phyloP scores from a whole-genome alignment of 1,140 invertebrate genomes.

The Antheraea mylitta region DNA sequence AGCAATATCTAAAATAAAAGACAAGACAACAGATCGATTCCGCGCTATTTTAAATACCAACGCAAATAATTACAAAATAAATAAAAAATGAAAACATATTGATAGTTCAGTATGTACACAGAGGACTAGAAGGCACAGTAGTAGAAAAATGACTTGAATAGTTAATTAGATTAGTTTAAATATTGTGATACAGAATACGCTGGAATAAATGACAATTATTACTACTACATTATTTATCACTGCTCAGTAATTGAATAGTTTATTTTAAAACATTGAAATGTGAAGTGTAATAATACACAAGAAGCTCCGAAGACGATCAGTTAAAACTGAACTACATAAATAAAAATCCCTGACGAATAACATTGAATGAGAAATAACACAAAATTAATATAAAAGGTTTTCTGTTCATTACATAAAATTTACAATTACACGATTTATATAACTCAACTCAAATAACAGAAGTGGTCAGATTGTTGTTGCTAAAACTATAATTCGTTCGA shows the following conservation, averaged over 20 bases:
- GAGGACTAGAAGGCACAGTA: constrained; percentile 74
- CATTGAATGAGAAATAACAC: constrained; percentile 44
- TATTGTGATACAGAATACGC: background rate
- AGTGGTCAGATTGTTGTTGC: constrained; percentile 39
- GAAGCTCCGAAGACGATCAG: too few relatives aligned
- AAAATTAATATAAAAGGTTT: constrained; percentile 41
- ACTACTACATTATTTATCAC: too few relatives aligned
- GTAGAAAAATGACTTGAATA: constrained; percentile 47
- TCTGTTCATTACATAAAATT: constrained; percentile 37
- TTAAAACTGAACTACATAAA: background rate
- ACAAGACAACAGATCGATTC: constrained; percentile 39
- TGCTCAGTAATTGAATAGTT: too few relatives aligned
- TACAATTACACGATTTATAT: constrained; percentile 48
- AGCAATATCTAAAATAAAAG: constrained; percentile 4
- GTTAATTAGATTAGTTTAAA: background rate
- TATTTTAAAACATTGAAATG: too few relatives aligned
- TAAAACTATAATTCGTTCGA: background rate
- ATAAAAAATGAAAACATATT: too few relatives aligned
- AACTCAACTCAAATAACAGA: constrained; percentile 41
- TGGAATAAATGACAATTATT: background rate
- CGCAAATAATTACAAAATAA: too few relatives aligned
- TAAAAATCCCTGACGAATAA: constrained; percentile 33
- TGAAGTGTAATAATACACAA: too few relatives aligned
- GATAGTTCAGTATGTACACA: constrained; percentile 45
- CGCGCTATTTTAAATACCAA: background rate